Evolutionary conservation across 2,113 vertebrate species (phyloP), one percentile per base, ranked within the genome.

Genomic region (Myotis lucifugus): DNA sequence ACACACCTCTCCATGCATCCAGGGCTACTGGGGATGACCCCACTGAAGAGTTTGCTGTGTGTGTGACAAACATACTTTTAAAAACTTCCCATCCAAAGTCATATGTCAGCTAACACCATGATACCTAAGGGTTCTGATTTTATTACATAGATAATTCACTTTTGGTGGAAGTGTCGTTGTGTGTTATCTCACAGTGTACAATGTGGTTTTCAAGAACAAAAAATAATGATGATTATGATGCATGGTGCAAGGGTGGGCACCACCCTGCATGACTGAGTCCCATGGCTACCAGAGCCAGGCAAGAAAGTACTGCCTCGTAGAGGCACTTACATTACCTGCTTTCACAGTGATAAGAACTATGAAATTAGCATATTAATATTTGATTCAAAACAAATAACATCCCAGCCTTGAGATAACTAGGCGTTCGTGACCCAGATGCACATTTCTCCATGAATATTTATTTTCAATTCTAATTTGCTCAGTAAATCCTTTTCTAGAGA

Each of bases 331-430:
- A 72, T 86, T 64, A 94, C 52, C 94, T 93, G 81, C 67, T 90
- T 82, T 66, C 48, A n/a, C 1, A 83, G 95, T 82, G 92, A 94
- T 97, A 95, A 95, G 92, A 95, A 95, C 42, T 82, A 56, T 85
- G 27, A 72, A 95, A 96, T 96, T 74, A 95, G 77, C 94, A 95
- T 92, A 76, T 56, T 95, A 82, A 92, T 92, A 78, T 85, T 92
- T 82, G 59, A 87, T 82, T 93, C 88, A 78, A 82, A 96, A 95
- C 59, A 94, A 96, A 21, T 78, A 91, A 72, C n/a, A 82, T 73
- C 69, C 72, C 29, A 70, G 54, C 19, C 48, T 95, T 85, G 34
- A 95, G 92, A 93, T 94, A 93, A 86, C 64, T 67, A 52, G 7
- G 15, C 10, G 12, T 69, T 92, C 52, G 69, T 76, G 40, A 93